Percentiles rank a stretch among this genome's conserved stretches.
Conservation (phyloP, 1,140 invertebrate species). For the Pogonognathellus flavescens region DNA sequence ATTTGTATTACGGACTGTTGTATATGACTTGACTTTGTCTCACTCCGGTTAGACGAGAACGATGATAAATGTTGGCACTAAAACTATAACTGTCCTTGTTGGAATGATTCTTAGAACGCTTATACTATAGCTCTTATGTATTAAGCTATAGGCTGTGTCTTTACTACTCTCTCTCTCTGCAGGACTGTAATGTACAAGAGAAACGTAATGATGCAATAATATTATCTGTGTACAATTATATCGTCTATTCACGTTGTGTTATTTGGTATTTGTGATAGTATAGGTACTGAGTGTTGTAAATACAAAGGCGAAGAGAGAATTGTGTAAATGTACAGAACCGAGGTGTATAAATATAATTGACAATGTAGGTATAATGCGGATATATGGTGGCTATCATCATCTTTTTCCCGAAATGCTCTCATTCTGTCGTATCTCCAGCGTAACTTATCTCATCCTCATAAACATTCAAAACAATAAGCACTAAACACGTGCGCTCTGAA, state of each 20-base stretch:
- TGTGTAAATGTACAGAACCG: not conserved
- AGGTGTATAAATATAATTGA: not conserved
- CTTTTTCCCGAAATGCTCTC: constrained; percentile 18
- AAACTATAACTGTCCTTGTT: constrained; percentile 3
- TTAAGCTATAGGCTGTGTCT: too few species aligned
- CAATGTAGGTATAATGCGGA: constrained; percentile 6
- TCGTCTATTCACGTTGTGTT: not conserved
- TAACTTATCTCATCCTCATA: constrained; percentile 29
- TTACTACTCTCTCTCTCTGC: not conserved
- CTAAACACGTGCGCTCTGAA: constrained; percentile 53
- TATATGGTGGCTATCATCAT: not conserved
- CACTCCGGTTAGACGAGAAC: not conserved
- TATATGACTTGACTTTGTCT: not conserved
- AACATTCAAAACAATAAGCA: constrained; percentile 54
- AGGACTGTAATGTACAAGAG: not conserved
- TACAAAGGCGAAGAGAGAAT: not conserved
- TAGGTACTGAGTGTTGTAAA: not conserved
- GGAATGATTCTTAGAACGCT: not conserved
- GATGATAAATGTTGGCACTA: constrained; percentile 18
- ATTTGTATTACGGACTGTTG: not conserved
- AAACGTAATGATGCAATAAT: not conserved
- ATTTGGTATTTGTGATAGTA: not conserved
- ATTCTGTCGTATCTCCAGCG: constrained; percentile 18
- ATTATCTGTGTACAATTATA: too few species aligned
- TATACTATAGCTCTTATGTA: too few species aligned